phyloP scores from a whole-genome alignment of 2,113 vertebrate species.

The Colistium nudipinnis region DNA sequence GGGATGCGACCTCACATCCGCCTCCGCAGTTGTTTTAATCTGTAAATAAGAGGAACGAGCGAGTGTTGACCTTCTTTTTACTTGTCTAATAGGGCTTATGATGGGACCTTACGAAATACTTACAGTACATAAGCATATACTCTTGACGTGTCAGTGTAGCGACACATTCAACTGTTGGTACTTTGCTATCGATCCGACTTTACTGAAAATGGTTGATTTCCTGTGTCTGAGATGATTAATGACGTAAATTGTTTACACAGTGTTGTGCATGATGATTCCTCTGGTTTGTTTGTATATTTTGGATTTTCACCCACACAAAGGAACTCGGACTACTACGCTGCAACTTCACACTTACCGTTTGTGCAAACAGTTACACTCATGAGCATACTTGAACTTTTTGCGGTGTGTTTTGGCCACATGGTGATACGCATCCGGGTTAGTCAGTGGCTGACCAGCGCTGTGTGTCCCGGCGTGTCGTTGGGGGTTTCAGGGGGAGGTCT shows the following conservation, averaged over 20 bases:
- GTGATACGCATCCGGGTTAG: constrained; percentile 44
- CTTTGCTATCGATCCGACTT: constrained; percentile 15
- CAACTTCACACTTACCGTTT: constrained; percentile 44
- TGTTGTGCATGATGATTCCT: constrained; percentile 70
- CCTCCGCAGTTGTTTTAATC: constrained; percentile 27
- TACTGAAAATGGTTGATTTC: constrained; percentile 10
- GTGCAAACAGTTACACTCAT: constrained; percentile 28
- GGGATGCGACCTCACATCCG: constrained; percentile 17
- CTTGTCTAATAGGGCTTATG: constrained; percentile 44
- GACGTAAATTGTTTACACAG: constrained; percentile 73
- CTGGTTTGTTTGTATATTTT: constrained; percentile 87
- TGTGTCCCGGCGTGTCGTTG: constrained; percentile 17
- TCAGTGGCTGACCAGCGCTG: constrained; percentile 38
- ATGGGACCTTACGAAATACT: constrained; percentile 63
- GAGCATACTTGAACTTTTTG: constrained; percentile 76
- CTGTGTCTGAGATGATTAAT: constrained; percentile 19
- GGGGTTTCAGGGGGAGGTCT: constrained; percentile 24
- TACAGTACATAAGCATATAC: constrained; percentile 36
- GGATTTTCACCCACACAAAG: constrained; percentile 69
- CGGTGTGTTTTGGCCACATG: constrained; percentile 27
- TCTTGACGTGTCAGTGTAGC: constrained; percentile 27
- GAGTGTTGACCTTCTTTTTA: constrained; percentile 14
- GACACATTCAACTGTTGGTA: constrained; percentile 42
- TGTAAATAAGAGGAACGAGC: constrained; percentile 39
- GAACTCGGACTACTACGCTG: constrained; percentile 58